These are phyloP conservation scores for Mormyrus hasselquistii DNA, from an alignment of 2,797 vertebrate genomes.

Conservation along the genomic window DNA sequence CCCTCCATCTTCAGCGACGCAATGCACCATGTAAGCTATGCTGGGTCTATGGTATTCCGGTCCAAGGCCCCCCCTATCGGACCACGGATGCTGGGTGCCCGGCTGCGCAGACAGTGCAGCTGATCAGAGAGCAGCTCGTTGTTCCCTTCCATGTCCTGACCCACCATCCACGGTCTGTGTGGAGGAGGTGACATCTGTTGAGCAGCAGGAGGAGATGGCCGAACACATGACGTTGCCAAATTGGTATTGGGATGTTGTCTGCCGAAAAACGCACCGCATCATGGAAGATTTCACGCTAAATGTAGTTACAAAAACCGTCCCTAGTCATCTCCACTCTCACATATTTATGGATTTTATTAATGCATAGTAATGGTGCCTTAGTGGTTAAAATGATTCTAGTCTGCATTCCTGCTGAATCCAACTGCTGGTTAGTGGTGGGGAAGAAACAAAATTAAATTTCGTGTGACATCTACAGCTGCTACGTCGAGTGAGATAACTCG, in stretches of 20 bases:
- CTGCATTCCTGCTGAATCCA: background rate
- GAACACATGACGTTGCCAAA: background rate
- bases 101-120: background rate
- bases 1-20: background rate
- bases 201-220: background rate
- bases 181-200: slow-evolving; percentile 1
- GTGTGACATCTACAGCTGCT: background rate
- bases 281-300: background rate
- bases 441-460: background rate
- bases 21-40: background rate
- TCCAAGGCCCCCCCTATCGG: background rate
- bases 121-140: background rate
- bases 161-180: background rate
- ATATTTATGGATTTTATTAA: background rate
- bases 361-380: background rate
- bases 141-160: background rate
- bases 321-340: background rate
- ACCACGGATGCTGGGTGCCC: background rate
- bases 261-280: background rate
- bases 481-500: background rate
- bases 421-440: background rate
- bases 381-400: background rate
- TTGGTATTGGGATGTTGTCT: slow-evolving; percentile 1
- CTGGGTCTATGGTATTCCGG: background rate
- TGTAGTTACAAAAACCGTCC: background rate